Evolutionary conservation across 2,113 vertebrate genomes (phyloP).

Genomic region (Dipodomys stephensi): DNA sequence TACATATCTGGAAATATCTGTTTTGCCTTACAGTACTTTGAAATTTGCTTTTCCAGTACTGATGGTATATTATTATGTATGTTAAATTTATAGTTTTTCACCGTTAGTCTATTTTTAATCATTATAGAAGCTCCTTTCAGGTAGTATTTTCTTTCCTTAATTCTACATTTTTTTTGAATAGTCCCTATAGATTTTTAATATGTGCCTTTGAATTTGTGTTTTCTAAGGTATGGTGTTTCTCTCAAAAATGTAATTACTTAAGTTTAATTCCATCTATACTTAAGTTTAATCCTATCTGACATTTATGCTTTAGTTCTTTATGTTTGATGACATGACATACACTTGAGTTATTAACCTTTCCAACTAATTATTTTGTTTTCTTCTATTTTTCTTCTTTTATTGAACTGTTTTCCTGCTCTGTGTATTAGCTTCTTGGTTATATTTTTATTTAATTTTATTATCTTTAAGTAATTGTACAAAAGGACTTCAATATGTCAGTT

Average conservation of each 20-base stretch:
- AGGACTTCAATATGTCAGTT: no score
- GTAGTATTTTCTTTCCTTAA: not conserved
- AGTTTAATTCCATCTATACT: not conserved
- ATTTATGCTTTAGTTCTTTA: constrained; percentile 17
- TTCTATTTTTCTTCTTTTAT: not conserved
- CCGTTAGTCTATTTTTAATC: not conserved
- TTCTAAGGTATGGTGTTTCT: not conserved
- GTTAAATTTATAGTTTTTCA: not conserved
- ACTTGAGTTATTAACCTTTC: no score
- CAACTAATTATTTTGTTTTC: not conserved
- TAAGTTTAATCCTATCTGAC: not conserved
- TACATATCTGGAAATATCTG: not conserved
- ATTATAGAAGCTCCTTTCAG: constrained; percentile 21
- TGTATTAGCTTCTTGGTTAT: not conserved
- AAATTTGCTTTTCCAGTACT: not conserved
- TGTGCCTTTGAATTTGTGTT: not conserved
- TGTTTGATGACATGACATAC: not conserved
- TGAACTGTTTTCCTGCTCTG: not conserved
- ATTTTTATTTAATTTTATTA: no score
- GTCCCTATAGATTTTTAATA: not conserved
- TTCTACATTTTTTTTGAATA: constrained; percentile 18
- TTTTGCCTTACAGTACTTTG: not conserved
- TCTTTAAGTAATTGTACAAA: no score
- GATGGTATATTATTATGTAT: not conserved
- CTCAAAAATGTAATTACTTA: not conserved